Evolutionary conservation across 2,797 vertebrate species (phyloP), one percentile per base, ranked within the genome.

Genomic region (Acipenser oxyrinchus): DNA sequence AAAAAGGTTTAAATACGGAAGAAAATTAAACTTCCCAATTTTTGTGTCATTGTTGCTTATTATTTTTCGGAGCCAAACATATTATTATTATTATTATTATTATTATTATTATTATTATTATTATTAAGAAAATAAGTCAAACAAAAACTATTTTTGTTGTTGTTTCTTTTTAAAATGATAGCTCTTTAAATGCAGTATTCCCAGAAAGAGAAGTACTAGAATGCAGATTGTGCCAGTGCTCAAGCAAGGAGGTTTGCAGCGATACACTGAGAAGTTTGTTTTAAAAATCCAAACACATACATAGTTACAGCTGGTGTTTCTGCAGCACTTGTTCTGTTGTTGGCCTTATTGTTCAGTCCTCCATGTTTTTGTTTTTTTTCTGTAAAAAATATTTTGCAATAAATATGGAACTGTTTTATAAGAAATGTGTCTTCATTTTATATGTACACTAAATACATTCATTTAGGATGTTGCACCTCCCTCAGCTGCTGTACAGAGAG

Each of bases 301-400:
- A 71, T 78, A 73, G 77, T 86, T 88, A 84, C 75, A 75, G 69
- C 86, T 79, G 75, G 82, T 84, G 81, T 87, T 81, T 88, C 81
- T 89, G 86, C 80, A 84, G 83, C 82, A 83, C 82, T 83, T 78
- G 71, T 72, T 87, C 79, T 83, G 74, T 85, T 87, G 86, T 90
- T 83, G 85, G 90, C 88, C 88, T 90, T 90, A 91, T 83, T 91
- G 87, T 90, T 81, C 79, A 78, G 86, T 86, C 80, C 84, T 83
- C 79, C 76, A 84, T 68, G 72, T 66, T 70, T 79, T 62, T 63
- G 70, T 84, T 85, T 85, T 63, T 84, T 82, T 84, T 88, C 83
- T 91, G 90, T 89, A 90, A 82, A 88, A 88, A 84, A 87, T 89
- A 89, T 91, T 91, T 91, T 90, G 83, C 87, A 91, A 89, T 90